phyloP scores from a whole-genome alignment of 2,888 invertebrate genomes.

The Drosophila melanosoma region DNA sequence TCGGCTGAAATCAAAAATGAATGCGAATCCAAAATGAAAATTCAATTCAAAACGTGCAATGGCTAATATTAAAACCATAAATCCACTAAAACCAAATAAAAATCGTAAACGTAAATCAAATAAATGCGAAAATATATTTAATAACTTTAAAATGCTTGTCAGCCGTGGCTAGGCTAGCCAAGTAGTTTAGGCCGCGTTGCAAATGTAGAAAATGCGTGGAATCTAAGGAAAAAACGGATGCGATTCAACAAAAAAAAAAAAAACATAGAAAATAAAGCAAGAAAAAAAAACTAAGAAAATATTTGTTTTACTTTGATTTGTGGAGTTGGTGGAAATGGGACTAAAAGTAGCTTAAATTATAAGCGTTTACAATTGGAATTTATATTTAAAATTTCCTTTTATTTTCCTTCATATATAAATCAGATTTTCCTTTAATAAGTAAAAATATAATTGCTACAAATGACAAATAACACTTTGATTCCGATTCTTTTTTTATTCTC shows the following conservation, averaged over 20 bases:
- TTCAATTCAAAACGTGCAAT: conserved; percentile 32
- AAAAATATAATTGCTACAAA: neutral
- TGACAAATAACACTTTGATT: neutral
- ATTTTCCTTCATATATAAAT: too few relatives aligned
- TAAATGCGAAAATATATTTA: conserved; percentile 16
- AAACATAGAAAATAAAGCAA: conserved; percentile 58
- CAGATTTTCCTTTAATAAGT: neutral
- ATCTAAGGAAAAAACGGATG: conserved; percentile 28
- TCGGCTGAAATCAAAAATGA: conserved; percentile 51
- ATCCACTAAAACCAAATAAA: conserved; percentile 28
- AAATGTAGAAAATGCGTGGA: conserved; percentile 41
- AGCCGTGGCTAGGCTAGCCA: conserved; percentile 17
- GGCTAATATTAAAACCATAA: conserved; percentile 36
- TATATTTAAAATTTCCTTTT: too few relatives aligned
- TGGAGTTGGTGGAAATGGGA: too few relatives aligned
- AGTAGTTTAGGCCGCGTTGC: conserved; percentile 30
- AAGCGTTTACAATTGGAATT: too few relatives aligned
- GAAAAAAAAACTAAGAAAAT: conserved; percentile 23
- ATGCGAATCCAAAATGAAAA: conserved; percentile 46
- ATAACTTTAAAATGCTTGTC: conserved; percentile 27
- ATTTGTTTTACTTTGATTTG: conserved; percentile 6
- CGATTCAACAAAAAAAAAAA: neutral
- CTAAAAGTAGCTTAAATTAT: too few relatives aligned
- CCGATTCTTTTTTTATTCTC: neutral
- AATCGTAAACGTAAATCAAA: conserved; percentile 1